Base-by-base conservation (phyloP, 2,797 vertebrate species). In the Silurus aristotelis region DNA sequence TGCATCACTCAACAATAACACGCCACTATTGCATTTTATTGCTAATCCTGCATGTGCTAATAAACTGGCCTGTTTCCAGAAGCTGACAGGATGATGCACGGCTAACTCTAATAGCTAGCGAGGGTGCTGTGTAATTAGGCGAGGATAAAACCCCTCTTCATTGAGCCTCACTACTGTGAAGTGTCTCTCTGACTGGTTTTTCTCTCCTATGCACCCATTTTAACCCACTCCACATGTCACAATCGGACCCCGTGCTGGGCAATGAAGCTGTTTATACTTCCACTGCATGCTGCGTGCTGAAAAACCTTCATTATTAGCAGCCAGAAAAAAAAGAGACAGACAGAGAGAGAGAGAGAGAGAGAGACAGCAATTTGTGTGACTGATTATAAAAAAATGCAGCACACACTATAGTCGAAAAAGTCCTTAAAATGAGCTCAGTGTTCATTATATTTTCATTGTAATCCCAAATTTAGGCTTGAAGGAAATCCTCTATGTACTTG, bases 101-200 rank as follows among this genome's bases (percentile, higher is more conserved):
- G 58, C 67, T 73, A 80, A 55, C 61, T 72, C 38, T 14, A 78
- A 63, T 38, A n/a, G 46, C 27, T 66, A 70, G 14, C 12, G 46
- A 80, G 58, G 25, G 31, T 4, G 43, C 66, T 64, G 43, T 75
- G 52, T 83, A 84, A 80, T 84, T 83, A 83, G 27, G 14, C 52
- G 63, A 76, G 52, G 55, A 60, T 82, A 82, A 83, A 80, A 67
- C 20, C 68, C 66, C 27, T 25, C 66, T 25, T 76, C 63, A 82
- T 46, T 52, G 22, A 79, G 66, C 60, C 13, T 80, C 38, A 25
- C 22, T 70, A 84, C 66, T 71, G 76, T 80, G 48, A 80, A 63
- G 38, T 70, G 67, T 72, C 58, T 73, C 20, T 73, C 70, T 77
- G 52, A 55, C 20, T 22, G 63, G 61, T 77, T 82, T 67, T 61